Evolutionary conservation across 1,140 invertebrate genomes (phyloP), one percentile per base, ranked within the genome.

Genomic region (Mactra quadrangularis): DNA sequence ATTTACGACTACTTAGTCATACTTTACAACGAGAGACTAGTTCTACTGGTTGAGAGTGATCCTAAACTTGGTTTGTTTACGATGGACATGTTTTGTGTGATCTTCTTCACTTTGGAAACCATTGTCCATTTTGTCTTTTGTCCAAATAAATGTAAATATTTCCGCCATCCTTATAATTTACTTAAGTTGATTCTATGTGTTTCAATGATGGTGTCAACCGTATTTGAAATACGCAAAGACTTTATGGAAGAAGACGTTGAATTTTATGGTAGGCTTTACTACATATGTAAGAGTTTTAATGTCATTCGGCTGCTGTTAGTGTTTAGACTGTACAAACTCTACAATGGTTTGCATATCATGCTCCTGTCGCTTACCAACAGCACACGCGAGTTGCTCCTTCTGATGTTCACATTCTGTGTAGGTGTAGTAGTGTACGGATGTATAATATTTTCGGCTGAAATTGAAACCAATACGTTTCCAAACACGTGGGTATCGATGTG

Each of bases 381-480:
- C 87, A 99, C 99, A 94, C 99, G 99, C 94, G 99, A 99, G 94
- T 95, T 99, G 88, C 98, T 98, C 87, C 95, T 99, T 93, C 95
- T 99, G 29, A 98, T 99, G 96, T 96, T 99, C 92, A 99, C 99
- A 94, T 95, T 99, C 89, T 97, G 98, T 88, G 99, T 99, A 96
- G 98, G 98, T 90, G 98, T 99, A 90, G 95, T 99, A 89, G 98
- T 99, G 95, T 99, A 99, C 94, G 98, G 98, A 86, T 98, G 96
- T 91, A 95, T 99, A 93, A 97, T 97, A 91, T 88, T 84, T 60
- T 86, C 78, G 72, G 86, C 86, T 0, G 88, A 89, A 53, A 41
- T 78, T 33, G 31, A 70, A 3, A 52, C 15, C 7, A 41, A 84
- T 9, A 76, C n/a, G 19, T 89, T 87, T 47, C 57, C 76, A 57